Conservation (phyloP, 1,140 invertebrate species). For the Campoletis sonorensis region DNA sequence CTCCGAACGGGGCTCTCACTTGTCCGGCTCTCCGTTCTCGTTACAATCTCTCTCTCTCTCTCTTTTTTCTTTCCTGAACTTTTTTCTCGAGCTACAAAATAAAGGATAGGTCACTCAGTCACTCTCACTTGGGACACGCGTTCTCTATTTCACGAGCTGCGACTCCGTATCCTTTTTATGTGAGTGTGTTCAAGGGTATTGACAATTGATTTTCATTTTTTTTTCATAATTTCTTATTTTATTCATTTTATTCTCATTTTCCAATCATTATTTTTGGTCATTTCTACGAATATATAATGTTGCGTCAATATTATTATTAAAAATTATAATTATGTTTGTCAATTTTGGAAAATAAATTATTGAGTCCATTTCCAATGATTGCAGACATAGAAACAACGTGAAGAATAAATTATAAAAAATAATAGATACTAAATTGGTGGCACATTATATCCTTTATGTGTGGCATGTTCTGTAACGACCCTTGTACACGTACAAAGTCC, state of each 20-base stretch:
- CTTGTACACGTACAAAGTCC: too few species aligned
- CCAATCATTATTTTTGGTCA: too few species aligned
- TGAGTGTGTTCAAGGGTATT: too few species aligned
- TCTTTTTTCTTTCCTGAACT: background rate
- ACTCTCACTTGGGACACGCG: conserved; percentile 23
- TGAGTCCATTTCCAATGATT: background rate
- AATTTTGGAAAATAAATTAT: too few species aligned
- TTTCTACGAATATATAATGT: too few species aligned
- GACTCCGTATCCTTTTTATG: background rate
- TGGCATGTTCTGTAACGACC: background rate
- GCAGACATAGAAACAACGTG: background rate
- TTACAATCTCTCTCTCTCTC: background rate
- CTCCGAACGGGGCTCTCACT: background rate
- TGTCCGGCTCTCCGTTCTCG: conserved; percentile 20
- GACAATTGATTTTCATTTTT: too few species aligned
- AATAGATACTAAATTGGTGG: background rate
- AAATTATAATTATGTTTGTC: too few species aligned
- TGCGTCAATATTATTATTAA: too few species aligned
- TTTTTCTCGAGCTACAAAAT: background rate
- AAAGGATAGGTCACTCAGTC: conserved; percentile 30
- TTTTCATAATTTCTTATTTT: too few species aligned
- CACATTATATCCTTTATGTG: background rate
- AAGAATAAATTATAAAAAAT: background rate
- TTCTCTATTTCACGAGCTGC: background rate
- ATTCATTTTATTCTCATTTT: too few species aligned